These are phyloP conservation scores for Lepus townsendii DNA, from an alignment of 2,797 vertebrate genomes.

Conservation along the genomic window DNA sequence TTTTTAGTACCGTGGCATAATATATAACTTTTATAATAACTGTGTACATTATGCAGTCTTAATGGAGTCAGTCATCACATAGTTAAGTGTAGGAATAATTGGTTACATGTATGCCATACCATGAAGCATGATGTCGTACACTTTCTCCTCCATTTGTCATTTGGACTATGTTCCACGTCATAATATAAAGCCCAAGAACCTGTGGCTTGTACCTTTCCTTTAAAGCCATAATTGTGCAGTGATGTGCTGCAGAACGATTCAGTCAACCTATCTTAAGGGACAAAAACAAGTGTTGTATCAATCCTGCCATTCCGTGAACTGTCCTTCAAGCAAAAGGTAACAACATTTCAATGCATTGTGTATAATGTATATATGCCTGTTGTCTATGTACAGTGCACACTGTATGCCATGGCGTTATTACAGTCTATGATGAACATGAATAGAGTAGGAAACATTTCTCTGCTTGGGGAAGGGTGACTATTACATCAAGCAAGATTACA, in stretches of 20 bases:
- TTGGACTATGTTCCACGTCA: slow-evolving; percentile 42
- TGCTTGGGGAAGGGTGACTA: not conserved
- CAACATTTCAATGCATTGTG: slow-evolving; percentile 49
- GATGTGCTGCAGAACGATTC: slow-evolving; percentile 27
- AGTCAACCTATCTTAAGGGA: not conserved
- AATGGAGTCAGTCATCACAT: slow-evolving; percentile 14
- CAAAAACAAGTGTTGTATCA: slow-evolving; percentile 20
- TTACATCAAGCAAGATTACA: slow-evolving; percentile 40
- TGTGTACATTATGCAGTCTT: slow-evolving; percentile 45
- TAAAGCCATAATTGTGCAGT: slow-evolving; percentile 60
- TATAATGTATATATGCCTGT: slow-evolving; percentile 61
- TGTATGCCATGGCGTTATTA: not conserved
- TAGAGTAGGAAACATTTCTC: not conserved
- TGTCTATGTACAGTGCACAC: slow-evolving; percentile 51
- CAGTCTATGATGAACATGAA: slow-evolving; percentile 34
- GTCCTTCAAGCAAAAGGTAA: slow-evolving; percentile 61
- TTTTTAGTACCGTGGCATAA: slow-evolving; percentile 84
- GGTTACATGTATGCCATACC: slow-evolving; percentile 7
- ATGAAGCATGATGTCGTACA: slow-evolving; percentile 48
- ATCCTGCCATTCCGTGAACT: slow-evolving; percentile 53
- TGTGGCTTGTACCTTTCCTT: slow-evolving; percentile 63
- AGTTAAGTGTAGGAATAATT: slow-evolving; percentile 49
- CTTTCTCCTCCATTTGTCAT: slow-evolving; percentile 46
- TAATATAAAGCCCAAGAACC: slow-evolving; percentile 32
- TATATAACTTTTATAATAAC: slow-evolving; percentile 80